phyloP scores from a whole-genome alignment of 2,888 invertebrate species.

The Monopis laevigella region DNA sequence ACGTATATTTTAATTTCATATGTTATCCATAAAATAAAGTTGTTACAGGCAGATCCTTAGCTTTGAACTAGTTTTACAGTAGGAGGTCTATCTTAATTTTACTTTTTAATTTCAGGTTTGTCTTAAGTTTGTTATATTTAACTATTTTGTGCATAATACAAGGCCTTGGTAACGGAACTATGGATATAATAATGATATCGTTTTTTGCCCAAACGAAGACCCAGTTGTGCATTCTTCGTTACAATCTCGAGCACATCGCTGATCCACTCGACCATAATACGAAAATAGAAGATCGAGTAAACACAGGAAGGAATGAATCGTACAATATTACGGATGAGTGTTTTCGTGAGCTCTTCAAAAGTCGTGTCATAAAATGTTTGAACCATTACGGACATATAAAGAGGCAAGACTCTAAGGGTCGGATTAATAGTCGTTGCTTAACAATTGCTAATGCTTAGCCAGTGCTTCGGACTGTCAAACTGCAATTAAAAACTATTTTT shows the following conservation, averaged over 20 bases:
- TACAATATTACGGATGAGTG: constrained; percentile 24
- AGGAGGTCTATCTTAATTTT: too few relatives aligned
- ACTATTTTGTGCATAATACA: constrained; percentile 33
- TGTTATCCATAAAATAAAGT: too few relatives aligned
- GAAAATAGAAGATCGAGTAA: constrained; percentile 18
- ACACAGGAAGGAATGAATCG: constrained; percentile 17
- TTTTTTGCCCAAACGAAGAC: constrained; percentile 42
- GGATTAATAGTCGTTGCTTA: too few relatives aligned
- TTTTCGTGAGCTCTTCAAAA: constrained; percentile 23
- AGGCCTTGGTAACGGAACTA: constrained; percentile 42
- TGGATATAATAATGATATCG: constrained; percentile 48
- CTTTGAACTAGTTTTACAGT: too few relatives aligned
- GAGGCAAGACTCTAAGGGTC: too few relatives aligned
- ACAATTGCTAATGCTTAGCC: too few relatives aligned
- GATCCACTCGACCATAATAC: constrained; percentile 18
- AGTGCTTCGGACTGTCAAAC: too few relatives aligned
- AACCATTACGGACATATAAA: constrained; percentile 37
- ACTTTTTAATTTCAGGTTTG: constrained; percentile 36
- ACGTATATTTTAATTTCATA: too few relatives aligned
- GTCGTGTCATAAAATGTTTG: constrained; percentile 33
- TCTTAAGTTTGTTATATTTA: constrained; percentile 33
- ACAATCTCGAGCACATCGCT: constrained; percentile 37
- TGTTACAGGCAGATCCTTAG: too few relatives aligned
- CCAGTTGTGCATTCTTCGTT: constrained; percentile 40
- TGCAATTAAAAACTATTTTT: too few relatives aligned